Evolutionary conservation across 2,113 vertebrate genomes (phyloP).

Genomic region (Atherinomorus stipes): DNA sequence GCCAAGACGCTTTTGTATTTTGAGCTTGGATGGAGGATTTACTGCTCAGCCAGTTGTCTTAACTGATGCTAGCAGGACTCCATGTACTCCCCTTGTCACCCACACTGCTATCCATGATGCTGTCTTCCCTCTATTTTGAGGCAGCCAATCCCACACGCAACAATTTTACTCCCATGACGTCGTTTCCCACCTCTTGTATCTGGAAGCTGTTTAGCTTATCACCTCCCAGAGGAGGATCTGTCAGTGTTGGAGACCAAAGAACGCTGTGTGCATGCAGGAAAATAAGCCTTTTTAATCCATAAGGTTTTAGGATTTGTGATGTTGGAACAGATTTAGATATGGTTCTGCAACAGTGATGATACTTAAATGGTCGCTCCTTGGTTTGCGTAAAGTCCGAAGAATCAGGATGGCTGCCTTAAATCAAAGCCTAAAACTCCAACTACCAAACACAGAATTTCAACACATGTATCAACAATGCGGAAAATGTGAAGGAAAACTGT

Average conservation of each 20-base stretch:
- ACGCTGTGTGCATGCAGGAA: neutral
- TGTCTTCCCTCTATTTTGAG: constrained; percentile 27
- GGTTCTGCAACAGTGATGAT: neutral
- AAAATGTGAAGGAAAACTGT: no score
- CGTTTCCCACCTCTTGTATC: constrained; percentile 23
- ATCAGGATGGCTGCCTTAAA: neutral
- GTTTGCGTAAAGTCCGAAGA: neutral
- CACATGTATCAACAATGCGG: no score
- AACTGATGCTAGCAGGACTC: constrained; percentile 17
- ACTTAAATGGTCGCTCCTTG: neutral
- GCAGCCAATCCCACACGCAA: constrained; percentile 33
- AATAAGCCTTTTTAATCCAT: constrained; percentile 1
- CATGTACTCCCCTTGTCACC: neutral
- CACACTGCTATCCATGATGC: neutral
- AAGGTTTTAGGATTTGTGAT: neutral
- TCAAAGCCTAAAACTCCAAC: no score
- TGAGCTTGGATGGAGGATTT: neutral
- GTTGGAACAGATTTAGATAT: neutral
- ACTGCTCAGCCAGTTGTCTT: neutral
- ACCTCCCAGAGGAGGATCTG: constrained; percentile 28
- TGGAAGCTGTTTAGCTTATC: constrained; percentile 34
- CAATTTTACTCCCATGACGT: constrained; percentile 30
- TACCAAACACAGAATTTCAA: no score
- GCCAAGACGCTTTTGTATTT: constrained; percentile 6
- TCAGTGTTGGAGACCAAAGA: constrained; percentile 11